These are phyloP conservation scores for Cryptophagus acutangulus DNA, from an alignment of 2,888 invertebrate genomes.

Conservation along the genomic window DNA sequence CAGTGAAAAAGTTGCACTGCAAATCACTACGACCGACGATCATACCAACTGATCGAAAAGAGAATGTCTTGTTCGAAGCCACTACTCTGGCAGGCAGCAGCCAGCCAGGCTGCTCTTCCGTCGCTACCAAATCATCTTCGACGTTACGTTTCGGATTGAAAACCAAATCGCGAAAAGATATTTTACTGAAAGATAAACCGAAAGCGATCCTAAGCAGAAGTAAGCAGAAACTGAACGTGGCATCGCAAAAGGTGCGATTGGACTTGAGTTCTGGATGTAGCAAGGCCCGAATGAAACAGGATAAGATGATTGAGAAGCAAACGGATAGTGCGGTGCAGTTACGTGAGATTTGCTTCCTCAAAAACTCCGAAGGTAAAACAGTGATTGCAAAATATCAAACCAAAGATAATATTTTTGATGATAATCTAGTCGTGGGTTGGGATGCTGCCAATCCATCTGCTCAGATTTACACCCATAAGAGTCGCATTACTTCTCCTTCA, in stretches of 20 bases:
- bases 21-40: conserved; percentile 15
- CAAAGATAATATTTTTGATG: conserved; percentile 33
- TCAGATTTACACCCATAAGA: conserved; percentile 37
- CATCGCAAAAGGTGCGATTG: conserved; percentile 7
- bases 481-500: conserved; percentile 10
- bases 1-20: conserved; percentile 29
- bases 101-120: conserved; percentile 37
- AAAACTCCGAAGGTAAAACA: conserved; percentile 41
- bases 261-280: conserved; percentile 13
- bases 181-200: conserved; percentile 29
- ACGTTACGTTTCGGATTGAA: conserved; percentile 22
- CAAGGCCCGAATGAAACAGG: conserved; percentile 15
- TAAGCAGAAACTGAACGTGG: conserved; percentile 16
- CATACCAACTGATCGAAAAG: conserved; percentile 41
- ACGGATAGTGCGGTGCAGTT: conserved; percentile 34
- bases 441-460: conserved; percentile 32
- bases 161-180: conserved; percentile 30
- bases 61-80: conserved; percentile 33
- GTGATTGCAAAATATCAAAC: conserved; percentile 42
- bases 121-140: conserved; percentile 21
- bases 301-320: conserved; percentile 6
- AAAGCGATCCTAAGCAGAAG: conserved; percentile 19
- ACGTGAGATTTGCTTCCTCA: conserved; percentile 43
- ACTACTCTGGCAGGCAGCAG: conserved; percentile 1
- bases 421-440: conserved; percentile 44